Evolutionary conservation across 1,140 invertebrate species (phyloP), one percentile per base, ranked within the genome.

Genomic region (Agrilus planipennis): DNA sequence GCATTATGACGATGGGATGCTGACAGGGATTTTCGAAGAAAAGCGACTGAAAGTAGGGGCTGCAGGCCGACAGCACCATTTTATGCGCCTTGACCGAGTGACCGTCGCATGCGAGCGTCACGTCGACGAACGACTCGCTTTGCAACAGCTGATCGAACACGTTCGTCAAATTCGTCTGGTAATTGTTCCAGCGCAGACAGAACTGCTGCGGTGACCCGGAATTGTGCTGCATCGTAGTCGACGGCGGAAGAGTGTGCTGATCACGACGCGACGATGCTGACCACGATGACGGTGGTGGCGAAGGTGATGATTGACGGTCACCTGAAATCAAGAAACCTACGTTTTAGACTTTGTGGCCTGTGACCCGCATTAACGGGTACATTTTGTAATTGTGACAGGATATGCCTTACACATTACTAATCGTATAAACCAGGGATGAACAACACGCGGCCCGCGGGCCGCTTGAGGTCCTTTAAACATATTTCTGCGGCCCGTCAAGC

Each of bases 151-250:
- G 84, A 56, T 91, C 87, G 66, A 94, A 92, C 41, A 89, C 87
- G 64, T 80, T 89, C 37, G 87, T 85, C 53, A 93, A 68, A 61
- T 92, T 93, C 41, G 74, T 79, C 61, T 90, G 87, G 65, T 92
- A 92, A 61, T 92, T 91, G 72, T 93, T 93, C 89, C 89, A 93
- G 21, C 87, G 73, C 53, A 93, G 71, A 62, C 89, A 93, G 70
- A 91, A 62, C 49, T 61, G 60, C 56, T 62, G 60, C 42, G 58
- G 60, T 3, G 58, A 58, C 29, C 53, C 52, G 7, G 56, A 51
- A n/a, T 47, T 42, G 47, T 60, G 58, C 51, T 58, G 55, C 55
- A 58, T 60, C 6, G 30, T 16, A 21, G 7, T 35, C 11, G 16
- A 12, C 5, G 17, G n/a, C n/a, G n/a, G n/a, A n/a, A n/a, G n/a